Conservation (phyloP, 2,113 vertebrate species). For the Ovis canadensis region DNA sequence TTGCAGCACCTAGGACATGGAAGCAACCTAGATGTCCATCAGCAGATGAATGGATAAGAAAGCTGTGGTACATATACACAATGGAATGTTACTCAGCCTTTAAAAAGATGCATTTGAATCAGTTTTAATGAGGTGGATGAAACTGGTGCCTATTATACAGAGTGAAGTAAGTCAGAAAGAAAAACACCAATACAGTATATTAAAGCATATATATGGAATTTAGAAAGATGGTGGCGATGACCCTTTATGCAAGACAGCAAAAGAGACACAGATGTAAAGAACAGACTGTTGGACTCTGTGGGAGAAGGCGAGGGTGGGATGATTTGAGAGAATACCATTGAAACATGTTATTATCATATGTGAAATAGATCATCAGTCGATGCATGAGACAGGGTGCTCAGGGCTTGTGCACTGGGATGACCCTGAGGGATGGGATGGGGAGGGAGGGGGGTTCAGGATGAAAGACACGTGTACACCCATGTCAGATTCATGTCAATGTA, state of each 20-base stretch:
- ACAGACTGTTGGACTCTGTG: neutral
- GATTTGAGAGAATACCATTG: neutral
- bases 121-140: neutral
- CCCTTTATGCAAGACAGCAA: neutral
- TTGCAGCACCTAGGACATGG: neutral
- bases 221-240: neutral
- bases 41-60: rapidly evolving
- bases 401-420: neutral
- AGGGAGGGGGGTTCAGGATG: neutral
- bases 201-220: neutral
- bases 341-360: neutral
- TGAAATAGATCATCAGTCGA: neutral
- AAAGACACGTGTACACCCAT: neutral
- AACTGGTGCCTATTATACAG: neutral
- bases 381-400: neutral
- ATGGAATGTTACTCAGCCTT: neutral
- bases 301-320: neutral
- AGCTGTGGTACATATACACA: neutral
- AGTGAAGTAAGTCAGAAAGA: neutral
- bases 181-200: neutral
- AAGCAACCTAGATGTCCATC: neutral
- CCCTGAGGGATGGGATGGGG: neutral
- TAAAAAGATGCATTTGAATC: neutral
- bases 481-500: neutral
- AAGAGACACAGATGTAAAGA: neutral